These are phyloP conservation scores for Xylophagus ater DNA, from an alignment of 2,888 invertebrate genomes.

Conservation along the genomic window DNA sequence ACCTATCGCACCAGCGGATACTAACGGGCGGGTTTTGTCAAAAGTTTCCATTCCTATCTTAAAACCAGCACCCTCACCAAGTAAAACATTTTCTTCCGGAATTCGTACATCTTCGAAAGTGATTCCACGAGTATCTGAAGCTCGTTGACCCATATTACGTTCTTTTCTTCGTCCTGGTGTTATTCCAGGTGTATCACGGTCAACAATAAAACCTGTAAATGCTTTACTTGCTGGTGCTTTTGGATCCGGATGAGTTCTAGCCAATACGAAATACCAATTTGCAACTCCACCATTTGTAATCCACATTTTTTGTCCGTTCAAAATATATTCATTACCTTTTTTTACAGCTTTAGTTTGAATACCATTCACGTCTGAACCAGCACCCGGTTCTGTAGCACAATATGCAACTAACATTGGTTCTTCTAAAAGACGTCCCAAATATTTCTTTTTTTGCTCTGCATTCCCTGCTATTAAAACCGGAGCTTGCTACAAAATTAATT, in stretches of 20 bases:
- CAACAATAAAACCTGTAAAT: constrained; percentile 64
- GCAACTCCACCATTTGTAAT: constrained; percentile 90
- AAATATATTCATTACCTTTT: constrained; percentile 79
- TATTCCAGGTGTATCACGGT: constrained; percentile 52
- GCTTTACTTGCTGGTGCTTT: constrained; percentile 75
- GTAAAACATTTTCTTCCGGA: constrained; percentile 57
- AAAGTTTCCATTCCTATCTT: constrained; percentile 65
- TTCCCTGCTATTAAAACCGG: constrained; percentile 74
- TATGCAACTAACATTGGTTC: constrained; percentile 82
- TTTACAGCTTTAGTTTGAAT: constrained; percentile 76
- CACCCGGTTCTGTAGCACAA: constrained; percentile 83
- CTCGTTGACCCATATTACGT: constrained; percentile 61
- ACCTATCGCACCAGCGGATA: constrained; percentile 76
- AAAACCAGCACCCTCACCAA: constrained; percentile 58
- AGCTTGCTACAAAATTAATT: constrained; percentile 56
- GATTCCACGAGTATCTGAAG: constrained; percentile 58
- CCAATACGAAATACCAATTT: constrained; percentile 84
- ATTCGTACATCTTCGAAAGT: constrained; percentile 66
- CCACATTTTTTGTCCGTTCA: constrained; percentile 95
- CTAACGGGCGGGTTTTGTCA: constrained; percentile 59
- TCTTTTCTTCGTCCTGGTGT: constrained; percentile 55
- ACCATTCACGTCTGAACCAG: constrained; percentile 85
- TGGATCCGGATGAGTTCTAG: constrained; percentile 77
- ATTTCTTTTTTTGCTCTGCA: constrained; percentile 80
- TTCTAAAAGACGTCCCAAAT: constrained; percentile 70